Conservation (phyloP, 2,888 invertebrate genomes). For the Orthonychiurus folsomi region DNA sequence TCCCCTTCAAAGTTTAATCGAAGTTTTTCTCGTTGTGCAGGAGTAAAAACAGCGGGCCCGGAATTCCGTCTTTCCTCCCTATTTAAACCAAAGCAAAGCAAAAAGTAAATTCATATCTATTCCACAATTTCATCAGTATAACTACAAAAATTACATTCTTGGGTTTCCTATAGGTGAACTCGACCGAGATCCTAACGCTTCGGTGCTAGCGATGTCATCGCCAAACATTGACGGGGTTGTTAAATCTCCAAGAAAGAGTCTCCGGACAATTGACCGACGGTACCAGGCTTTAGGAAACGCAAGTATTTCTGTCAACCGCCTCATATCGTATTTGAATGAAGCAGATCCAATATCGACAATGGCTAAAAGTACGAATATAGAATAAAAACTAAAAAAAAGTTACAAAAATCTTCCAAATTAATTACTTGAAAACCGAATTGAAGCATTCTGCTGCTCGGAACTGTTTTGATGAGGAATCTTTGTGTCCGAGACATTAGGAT, state of each 20-base stretch:
- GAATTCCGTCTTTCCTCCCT: slow-evolving; percentile 32
- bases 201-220: slow-evolving; percentile 41
- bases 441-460: slow-evolving; percentile 52
- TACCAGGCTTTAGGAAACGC: slow-evolving; percentile 99
- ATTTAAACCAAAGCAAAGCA: too few species aligned
- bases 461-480: slow-evolving; percentile 24
- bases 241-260: slow-evolving; percentile 87
- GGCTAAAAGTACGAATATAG: slow-evolving; percentile 50
- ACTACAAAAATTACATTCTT: neutral
- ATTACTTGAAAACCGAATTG: slow-evolving; percentile 79
- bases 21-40: slow-evolving; percentile 24
- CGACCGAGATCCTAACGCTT: slow-evolving; percentile 22
- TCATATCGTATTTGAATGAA: slow-evolving; percentile 97
- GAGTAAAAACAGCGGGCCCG: slow-evolving; percentile 19
- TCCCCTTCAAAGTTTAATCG: slow-evolving; percentile 26
- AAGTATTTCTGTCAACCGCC: slow-evolving; percentile 87
- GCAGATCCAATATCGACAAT: slow-evolving; percentile 92
- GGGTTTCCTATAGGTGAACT: slow-evolving; percentile 18
- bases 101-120: too few species aligned
- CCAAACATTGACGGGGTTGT: slow-evolving; percentile 47
- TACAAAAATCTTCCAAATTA: slow-evolving; percentile 12
- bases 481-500: slow-evolving; percentile 13
- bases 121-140: neutral
- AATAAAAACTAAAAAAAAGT: too few species aligned
- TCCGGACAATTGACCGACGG: slow-evolving; percentile 78